Base-by-base conservation (phyloP, 2,797 vertebrate genomes). In the Aquila chrysaetos region DNA sequence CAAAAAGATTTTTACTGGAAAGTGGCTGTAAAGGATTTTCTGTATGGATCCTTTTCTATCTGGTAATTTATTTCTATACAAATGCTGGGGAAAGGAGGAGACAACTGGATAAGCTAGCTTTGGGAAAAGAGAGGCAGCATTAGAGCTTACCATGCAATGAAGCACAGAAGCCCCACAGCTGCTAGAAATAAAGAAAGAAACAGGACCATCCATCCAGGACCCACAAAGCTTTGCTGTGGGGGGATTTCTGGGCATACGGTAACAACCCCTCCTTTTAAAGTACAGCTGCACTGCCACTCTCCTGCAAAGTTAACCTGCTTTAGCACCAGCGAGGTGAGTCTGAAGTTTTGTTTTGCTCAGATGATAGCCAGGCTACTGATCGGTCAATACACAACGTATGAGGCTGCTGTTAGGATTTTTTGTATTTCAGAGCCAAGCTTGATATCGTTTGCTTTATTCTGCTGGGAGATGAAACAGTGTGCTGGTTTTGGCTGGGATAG, bases 301-400 rank as follows among this genome's bases (percentile, higher is more conserved):
- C 41, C 46, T 44, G 30, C 46, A 14, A 28, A 48, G 49, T 54
- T 43, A 31, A 54, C 13, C 33, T 49, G 33, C 25, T 31, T 54
- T 16, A 85, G 76, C 37, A 44, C 41, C 18, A 8, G 5, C 0
- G 0, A 51, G 27, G 37, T 0, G 18, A 73, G n/a, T 5, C 1
- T 31, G 31, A 64, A 63, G 77, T 48, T 63, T 48, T 15, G 19
- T 22, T 60, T 37, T 27, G 46, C 77, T 41, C 63, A n/a, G 44
- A 27, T 44, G 65, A 68, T 37, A 82, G 74, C 56, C 61, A 75
- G 46, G 41, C 51, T n/a, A 22, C 53, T 28, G 16, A 33, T 13
- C 1, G 0, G n/a, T n/a, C 65, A 63, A 24, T 53, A 63, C 18
- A 72, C 1, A 3, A 25, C 1, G 3, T 25, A 46, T 7, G 31